Evolutionary conservation across 2,113 vertebrate genomes (phyloP).

Genomic region (Oncorhynchus keta): DNA sequence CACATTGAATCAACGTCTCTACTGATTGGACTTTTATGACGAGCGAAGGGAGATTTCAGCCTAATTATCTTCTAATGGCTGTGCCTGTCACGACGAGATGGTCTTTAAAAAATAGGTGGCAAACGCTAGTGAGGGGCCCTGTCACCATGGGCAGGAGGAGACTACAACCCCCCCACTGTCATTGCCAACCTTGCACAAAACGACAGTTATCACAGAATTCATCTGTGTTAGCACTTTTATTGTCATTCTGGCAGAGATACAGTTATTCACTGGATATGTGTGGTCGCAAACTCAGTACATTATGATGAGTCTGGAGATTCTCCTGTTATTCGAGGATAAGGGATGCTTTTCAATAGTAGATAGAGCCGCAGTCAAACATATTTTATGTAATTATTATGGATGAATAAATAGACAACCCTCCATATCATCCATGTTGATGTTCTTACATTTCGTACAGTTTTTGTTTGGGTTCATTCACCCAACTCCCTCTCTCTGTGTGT

Average conservation of each 20-base stretch:
- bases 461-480: background rate
- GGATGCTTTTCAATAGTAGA: background rate
- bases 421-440: background rate
- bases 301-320: background rate
- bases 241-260: background rate
- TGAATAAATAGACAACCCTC: too few species aligned
- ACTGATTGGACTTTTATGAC: too few species aligned
- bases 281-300: background rate
- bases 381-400: too few species aligned
- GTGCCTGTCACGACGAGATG: background rate
- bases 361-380: too few species aligned
- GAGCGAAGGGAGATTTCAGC: background rate
- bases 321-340: constrained; percentile 1
- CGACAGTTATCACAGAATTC: background rate
- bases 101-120: background rate
- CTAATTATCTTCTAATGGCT: constrained; percentile 16
- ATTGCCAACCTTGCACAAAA: background rate
- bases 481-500: background rate
- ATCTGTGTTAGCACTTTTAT: background rate
- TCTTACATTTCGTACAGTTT: background rate
- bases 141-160: background rate
- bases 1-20: constrained; percentile 8
- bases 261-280: background rate
- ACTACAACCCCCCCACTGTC: background rate
- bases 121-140: background rate